Evolutionary conservation across 2,888 invertebrate genomes (phyloP).

Genomic region (Sminthurinus aureus): DNA sequence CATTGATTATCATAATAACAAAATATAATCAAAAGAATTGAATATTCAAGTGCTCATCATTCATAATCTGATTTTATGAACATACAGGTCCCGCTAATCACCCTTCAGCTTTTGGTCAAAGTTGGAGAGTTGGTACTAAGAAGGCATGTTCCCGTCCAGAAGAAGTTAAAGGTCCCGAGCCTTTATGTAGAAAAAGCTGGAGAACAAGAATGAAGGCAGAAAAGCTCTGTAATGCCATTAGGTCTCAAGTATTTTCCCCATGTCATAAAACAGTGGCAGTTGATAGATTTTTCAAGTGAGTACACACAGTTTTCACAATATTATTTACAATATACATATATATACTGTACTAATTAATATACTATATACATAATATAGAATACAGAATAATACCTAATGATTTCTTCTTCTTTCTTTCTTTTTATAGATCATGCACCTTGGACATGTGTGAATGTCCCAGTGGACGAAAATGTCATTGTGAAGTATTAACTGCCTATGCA

Average conservation of each 20-base stretch:
- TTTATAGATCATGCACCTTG: conserved; percentile 75
- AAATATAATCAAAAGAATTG: too few relatives aligned
- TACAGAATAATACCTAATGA: too few relatives aligned
- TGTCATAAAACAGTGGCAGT: conserved; percentile 83
- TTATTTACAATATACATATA: too few relatives aligned
- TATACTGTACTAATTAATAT: too few relatives aligned
- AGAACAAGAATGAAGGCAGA: conserved; percentile 62
- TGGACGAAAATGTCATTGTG: conserved; percentile 81
- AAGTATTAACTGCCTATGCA: conserved; percentile 87
- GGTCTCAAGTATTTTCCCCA: conserved; percentile 72
- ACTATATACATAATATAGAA: too few relatives aligned
- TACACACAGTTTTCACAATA: conserved; percentile 19
- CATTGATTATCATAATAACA: too few relatives aligned
- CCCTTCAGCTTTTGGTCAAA: conserved; percentile 77
- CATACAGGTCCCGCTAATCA: conserved; percentile 69
- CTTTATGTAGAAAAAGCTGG: conserved; percentile 58
- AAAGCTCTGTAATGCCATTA: conserved; percentile 67
- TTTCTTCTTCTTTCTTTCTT: not conserved
- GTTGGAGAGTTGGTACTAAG: conserved; percentile 89
- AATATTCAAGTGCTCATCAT: too few relatives aligned
- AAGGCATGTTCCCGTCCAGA: conserved; percentile 72
- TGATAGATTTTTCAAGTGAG: conserved; percentile 78
- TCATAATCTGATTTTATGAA: too few relatives aligned
- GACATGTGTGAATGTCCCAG: conserved; percentile 89
- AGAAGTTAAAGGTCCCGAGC: conserved; percentile 62